Evolutionary conservation across 2,888 invertebrate species (phyloP).

Genomic region (Mechanitis messenoides): DNA sequence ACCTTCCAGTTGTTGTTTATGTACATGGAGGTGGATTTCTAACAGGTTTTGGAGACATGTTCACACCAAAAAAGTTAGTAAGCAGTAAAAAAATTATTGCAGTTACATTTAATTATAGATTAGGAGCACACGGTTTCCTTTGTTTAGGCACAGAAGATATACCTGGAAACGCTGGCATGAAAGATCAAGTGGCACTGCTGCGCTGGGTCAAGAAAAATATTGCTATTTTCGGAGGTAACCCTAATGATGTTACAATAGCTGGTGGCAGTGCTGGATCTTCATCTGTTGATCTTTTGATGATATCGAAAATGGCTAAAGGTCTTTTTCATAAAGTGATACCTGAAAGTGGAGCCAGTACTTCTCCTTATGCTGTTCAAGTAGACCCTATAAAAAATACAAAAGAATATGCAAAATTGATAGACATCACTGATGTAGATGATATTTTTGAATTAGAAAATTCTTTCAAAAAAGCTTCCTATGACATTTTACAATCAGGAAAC

Average conservation of each 20-base stretch:
- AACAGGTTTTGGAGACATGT: conserved; percentile 42
- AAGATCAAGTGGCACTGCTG: too few species aligned
- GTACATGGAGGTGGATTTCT: conserved; percentile 53
- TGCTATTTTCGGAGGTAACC: conserved; percentile 44
- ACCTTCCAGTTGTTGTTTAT: too few species aligned
- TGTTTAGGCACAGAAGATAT: too few species aligned
- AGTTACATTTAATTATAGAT: too few species aligned
- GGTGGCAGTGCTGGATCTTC: conserved; percentile 52
- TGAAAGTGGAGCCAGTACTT: conserved; percentile 31
- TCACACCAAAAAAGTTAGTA: conserved; percentile 37
- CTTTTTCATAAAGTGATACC: conserved; percentile 32
- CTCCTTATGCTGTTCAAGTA: conserved; percentile 27
- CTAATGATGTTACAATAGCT: conserved; percentile 41
- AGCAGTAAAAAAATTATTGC: conserved; percentile 39
- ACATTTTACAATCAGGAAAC: conserved; percentile 36
- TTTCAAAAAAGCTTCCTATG: conserved; percentile 37
- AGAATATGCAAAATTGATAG: conserved; percentile 30
- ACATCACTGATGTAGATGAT: conserved; percentile 33
- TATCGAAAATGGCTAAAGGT: conserved; percentile 41
- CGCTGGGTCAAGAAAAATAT: too few species aligned
- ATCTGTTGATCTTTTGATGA: conserved; percentile 45
- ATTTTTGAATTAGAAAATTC: too few species aligned
- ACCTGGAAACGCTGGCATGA: too few species aligned
- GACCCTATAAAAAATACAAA: too few species aligned
- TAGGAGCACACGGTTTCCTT: too few species aligned